phyloP scores from a whole-genome alignment of 2,113 vertebrate genomes.

The Lepisosteus osseus region DNA sequence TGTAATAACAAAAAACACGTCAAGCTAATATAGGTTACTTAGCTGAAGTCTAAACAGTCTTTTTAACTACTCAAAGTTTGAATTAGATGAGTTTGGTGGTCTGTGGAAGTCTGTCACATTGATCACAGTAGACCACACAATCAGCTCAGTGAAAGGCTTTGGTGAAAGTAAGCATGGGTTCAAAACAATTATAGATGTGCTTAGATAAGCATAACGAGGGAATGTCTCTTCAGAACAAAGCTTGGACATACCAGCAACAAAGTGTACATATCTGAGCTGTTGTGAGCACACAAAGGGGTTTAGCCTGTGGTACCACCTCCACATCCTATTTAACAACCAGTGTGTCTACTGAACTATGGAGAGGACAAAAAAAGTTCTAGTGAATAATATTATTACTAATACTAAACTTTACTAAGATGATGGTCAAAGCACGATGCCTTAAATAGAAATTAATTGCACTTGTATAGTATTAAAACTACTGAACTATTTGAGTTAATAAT shows the following conservation, averaged over 20 bases:
- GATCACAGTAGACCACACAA: constrained; percentile 59
- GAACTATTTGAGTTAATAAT: too few species aligned
- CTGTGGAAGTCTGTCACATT: constrained; percentile 35
- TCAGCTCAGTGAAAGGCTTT: constrained; percentile 42
- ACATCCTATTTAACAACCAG: background rate
- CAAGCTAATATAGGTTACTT: too few species aligned
- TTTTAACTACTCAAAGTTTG: too few species aligned
- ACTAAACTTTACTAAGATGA: too few species aligned
- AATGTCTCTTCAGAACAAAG: constrained; percentile 34
- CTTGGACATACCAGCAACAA: background rate
- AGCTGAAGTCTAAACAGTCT: too few species aligned
- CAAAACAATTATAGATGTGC: constrained; percentile 56
- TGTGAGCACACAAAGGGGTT: background rate
- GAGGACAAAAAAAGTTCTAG: background rate
- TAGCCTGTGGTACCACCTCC: background rate
- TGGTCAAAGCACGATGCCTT: too few species aligned
- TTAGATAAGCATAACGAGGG: constrained; percentile 55
- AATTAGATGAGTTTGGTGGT: constrained; percentile 41
- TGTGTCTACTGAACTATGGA: background rate
- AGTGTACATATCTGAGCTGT: background rate
- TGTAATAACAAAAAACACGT: too few species aligned
- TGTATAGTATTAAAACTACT: too few species aligned
- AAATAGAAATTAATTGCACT: too few species aligned
- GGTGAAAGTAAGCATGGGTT: constrained; percentile 44
- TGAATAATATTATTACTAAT: background rate